These are phyloP conservation scores for Parotia lawesii DNA, from an alignment of 2,113 vertebrate species.

Conservation along the genomic window DNA sequence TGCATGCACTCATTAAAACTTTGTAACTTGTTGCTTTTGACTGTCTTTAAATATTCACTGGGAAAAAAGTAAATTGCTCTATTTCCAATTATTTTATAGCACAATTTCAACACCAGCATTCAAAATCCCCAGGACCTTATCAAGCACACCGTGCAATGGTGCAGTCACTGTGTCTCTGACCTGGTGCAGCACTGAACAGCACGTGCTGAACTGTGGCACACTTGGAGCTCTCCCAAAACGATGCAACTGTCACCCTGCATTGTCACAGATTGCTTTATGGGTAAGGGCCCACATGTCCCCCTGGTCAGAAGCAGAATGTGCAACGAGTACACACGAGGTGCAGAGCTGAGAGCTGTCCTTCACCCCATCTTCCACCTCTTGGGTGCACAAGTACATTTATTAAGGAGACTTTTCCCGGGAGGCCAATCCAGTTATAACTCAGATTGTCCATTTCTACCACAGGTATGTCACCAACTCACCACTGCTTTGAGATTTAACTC, in stretches of 20 bases:
- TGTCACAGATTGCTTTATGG: not conserved
- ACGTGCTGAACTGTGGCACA: not conserved
- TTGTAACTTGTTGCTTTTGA: not conserved
- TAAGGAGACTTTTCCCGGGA: not conserved
- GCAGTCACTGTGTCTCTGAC: not conserved
- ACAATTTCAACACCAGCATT: not conserved
- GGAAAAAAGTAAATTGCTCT: not conserved
- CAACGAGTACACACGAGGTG: not conserved
- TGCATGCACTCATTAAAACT: not conserved
- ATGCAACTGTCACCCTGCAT: not conserved
- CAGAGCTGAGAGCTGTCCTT: not conserved
- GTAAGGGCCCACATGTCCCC: not conserved
- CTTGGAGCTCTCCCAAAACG: not conserved
- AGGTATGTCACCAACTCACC: accelerated
- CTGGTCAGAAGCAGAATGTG: not conserved
- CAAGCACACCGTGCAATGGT: not conserved
- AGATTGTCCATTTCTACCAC: not conserved
- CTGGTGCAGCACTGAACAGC: not conserved
- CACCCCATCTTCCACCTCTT: not conserved
- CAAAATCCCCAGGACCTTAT: not conserved
- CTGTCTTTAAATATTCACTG: not conserved
- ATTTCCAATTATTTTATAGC: not conserved
- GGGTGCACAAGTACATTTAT: not conserved
- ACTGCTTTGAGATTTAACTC: not conserved
- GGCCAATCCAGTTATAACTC: not conserved